Base-by-base conservation (phyloP, 2,797 vertebrate species). In the Liparis tanakae region DNA sequence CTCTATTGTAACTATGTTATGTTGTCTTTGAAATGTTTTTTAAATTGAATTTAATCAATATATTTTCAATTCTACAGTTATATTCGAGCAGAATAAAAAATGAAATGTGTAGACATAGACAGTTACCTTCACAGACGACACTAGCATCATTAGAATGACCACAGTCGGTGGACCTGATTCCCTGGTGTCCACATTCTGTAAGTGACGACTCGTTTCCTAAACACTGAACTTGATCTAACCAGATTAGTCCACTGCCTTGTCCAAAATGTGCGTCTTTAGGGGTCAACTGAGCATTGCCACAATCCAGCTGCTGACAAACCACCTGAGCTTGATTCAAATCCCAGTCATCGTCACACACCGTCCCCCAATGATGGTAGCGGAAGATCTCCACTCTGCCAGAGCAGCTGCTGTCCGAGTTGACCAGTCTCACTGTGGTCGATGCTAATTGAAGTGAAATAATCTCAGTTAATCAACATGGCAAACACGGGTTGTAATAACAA, bases 301-400 rank as follows among this genome's bases (percentile, higher is more conserved):
- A 59, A n/a, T 13, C 36, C 7, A 59, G 36, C 36, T 41, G 57
- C 20, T 3, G n/a, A 59, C 57, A 59, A 20, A 41, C 57, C 57
- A 59, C 57, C 6, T 41, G n/a, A 15, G 57, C 36, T 7, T 59
- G n/a, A 14, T 59, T 41, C n/a, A 41, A 5, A 41, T 22, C 36
- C 57, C 36, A 59, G 1, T 5, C 22, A 37, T 59, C 36, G 4
- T 41, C 57, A 41, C 57, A 59, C n/a, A 59, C 12, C 2, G 57
- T 59, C 34, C 57, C 57, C 57, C 57, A 59, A 12, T n/a, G n/a
- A n/a, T n/a, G n/a, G 57, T 20, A 12, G n/a, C 20, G n/a, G n/a
- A n/a, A n/a, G n/a, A 59, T 14, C 57, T 59, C 48, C 18, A 50
- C 58, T 60, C 57, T 22, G n/a, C 37, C 58, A 22, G 58, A 60